Conservation (phyloP, 2,888 invertebrate species). For the Ophion ellenae region DNA sequence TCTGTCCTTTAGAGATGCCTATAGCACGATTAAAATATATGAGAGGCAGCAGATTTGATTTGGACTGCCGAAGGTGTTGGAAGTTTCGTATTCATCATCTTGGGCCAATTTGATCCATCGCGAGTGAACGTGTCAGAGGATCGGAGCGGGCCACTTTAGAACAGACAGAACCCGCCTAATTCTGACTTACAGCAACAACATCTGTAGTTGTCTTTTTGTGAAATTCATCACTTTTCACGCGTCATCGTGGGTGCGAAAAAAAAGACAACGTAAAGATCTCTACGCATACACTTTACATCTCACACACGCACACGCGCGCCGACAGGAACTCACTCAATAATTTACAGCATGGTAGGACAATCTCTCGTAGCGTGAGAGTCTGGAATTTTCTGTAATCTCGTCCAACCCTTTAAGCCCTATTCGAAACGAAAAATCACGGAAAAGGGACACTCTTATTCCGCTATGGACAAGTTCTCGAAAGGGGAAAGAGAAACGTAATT, state of each 20-base stretch:
- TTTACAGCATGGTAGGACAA: neutral
- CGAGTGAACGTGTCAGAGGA: too few species aligned
- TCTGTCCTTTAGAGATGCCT: neutral
- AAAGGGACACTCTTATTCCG: constrained; percentile 11
- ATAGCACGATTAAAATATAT: neutral
- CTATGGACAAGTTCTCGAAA: neutral
- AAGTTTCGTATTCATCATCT: too few species aligned
- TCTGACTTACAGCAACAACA: too few species aligned
- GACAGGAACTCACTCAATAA: constrained; percentile 6
- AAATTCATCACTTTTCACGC: neutral
- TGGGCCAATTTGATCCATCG: too few species aligned
- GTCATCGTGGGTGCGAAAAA: neutral
- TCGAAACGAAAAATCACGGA: constrained; percentile 20
- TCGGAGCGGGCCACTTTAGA: too few species aligned
- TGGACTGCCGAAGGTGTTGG: too few species aligned
- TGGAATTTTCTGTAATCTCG: constrained; percentile 25
- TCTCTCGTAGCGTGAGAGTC: constrained; percentile 28
- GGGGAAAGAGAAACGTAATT: constrained; percentile 55
- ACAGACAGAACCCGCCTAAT: too few species aligned
- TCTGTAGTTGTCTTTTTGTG: neutral
- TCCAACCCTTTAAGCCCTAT: constrained; percentile 40
- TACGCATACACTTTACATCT: neutral
- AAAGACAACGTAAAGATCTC: neutral
- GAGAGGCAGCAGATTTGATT: too few species aligned
- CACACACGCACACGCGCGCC: neutral